These are phyloP conservation scores for Scaptomyza reducta DNA, from an alignment of 2,888 invertebrate genomes.

Conservation along the genomic window DNA sequence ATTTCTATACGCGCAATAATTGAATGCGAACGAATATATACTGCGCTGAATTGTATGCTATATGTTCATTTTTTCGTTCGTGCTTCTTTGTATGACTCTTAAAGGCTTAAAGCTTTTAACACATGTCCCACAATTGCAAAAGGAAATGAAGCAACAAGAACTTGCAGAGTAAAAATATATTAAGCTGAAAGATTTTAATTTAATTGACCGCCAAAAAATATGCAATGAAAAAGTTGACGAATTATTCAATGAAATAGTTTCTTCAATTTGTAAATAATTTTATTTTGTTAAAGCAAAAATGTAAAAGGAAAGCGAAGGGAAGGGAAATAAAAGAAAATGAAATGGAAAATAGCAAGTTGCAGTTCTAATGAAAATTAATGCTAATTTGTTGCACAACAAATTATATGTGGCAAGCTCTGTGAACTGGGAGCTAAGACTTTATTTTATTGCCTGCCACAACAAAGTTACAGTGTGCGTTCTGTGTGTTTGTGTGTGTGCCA, in stretches of 20 bases:
- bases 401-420: constrained; percentile 72
- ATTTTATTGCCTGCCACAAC: constrained; percentile 75
- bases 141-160: neutral
- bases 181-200: neutral
- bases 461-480: constrained; percentile 58
- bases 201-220: neutral
- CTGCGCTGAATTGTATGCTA: constrained; percentile 43
- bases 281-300: no score
- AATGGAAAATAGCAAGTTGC: constrained; percentile 42
- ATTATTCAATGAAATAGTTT: neutral
- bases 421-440: constrained; percentile 68
- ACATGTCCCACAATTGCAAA: neutral
- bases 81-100: neutral
- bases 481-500: constrained; percentile 15
- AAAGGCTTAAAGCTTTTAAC: neutral
- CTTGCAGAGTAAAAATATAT: neutral
- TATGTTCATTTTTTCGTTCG: constrained; percentile 2
- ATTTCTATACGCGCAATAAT: constrained; percentile 76
- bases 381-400: constrained; percentile 84
- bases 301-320: no score
- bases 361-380: constrained; percentile 81
- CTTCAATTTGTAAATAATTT: no score
- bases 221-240: neutral
- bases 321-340: neutral
- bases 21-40: constrained; percentile 46